Percentiles rank a stretch among this genome's conserved stretches.
Conservation (phyloP, 37 sponge, comb jelly and placozoan species). For the Chondrosia reniformis region DNA sequence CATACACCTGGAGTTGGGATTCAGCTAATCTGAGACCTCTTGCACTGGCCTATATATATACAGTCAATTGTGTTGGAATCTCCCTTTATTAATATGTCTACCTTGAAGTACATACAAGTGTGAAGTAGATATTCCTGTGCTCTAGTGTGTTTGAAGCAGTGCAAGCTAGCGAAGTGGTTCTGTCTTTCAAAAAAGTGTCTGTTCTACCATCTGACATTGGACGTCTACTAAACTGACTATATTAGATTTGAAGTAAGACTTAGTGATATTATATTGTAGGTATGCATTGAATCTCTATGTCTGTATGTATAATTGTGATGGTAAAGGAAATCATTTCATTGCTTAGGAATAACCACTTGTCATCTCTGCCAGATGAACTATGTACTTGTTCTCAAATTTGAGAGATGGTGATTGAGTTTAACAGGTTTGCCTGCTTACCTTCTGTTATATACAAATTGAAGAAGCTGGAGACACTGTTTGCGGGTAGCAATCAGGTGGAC, state of each 20-base stretch:
- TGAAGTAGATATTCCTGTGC: too few relatives aligned
- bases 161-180: conserved; percentile 32
- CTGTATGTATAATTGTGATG: too few relatives aligned
- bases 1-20: too few relatives aligned
- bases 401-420: conserved; percentile 47
- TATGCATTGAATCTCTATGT: too few relatives aligned
- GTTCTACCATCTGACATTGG: conserved; percentile 40
- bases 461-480: conserved; percentile 68
- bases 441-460: conserved; percentile 50
- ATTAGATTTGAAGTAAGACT: conserved; percentile 68
- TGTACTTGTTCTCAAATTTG: conserved; percentile 28
- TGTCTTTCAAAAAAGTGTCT: conserved; percentile 46
- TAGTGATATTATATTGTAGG: too few relatives aligned
- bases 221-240: conserved; percentile 32
- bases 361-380: conserved; percentile 50
- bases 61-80: too few relatives aligned
- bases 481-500: conserved; percentile 77
- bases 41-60: too few relatives aligned
- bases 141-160: conserved; percentile 39
- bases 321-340: too few relatives aligned
- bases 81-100: too few relatives aligned
- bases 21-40: too few relatives aligned
- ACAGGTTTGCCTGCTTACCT: conserved; percentile 46
- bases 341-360: conserved; percentile 70
- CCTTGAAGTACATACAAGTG: too few relatives aligned